Evolutionary conservation across 2,888 invertebrate species (phyloP).

Genomic region (Polydrusus pterygomalis): DNA sequence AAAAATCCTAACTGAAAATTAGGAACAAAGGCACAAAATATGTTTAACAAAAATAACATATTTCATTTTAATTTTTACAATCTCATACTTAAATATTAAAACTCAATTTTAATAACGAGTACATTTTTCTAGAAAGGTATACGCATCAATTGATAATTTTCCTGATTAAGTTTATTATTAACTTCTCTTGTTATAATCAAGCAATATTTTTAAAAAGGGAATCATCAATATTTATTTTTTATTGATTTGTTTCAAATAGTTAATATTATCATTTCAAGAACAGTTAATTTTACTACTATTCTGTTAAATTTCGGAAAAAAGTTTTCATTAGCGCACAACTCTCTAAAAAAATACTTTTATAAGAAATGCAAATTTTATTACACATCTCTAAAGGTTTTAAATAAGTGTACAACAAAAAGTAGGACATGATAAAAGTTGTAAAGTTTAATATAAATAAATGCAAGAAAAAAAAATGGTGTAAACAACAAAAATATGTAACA

Average conservation of each 20-base stretch:
- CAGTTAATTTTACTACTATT: no score
- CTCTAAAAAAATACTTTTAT: constrained; percentile 56
- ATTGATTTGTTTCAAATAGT: no score
- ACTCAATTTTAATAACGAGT: background rate
- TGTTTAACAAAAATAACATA: constrained; percentile 53
- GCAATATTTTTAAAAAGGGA: no score
- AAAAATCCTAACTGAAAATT: constrained; percentile 67
- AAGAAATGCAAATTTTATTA: constrained; percentile 67
- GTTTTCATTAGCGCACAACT: background rate
- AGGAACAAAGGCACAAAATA: constrained; percentile 70
- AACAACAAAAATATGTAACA: background rate
- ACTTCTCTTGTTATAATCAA: no score
- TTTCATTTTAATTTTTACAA: constrained; percentile 54
- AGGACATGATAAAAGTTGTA: background rate
- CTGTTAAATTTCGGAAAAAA: no score
- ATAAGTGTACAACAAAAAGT: background rate
- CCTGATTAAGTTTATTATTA: background rate
- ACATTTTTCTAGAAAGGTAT: background rate
- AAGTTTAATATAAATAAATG: background rate
- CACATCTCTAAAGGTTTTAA: background rate
- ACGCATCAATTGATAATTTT: background rate
- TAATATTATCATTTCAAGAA: no score
- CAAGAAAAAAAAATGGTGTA: background rate
- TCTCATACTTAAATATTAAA: constrained; percentile 37
- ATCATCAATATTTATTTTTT: no score